These are phyloP conservation scores for Pristionchus mayeri DNA, from an alignment of 2,888 invertebrate species.

Conservation along the genomic window DNA sequence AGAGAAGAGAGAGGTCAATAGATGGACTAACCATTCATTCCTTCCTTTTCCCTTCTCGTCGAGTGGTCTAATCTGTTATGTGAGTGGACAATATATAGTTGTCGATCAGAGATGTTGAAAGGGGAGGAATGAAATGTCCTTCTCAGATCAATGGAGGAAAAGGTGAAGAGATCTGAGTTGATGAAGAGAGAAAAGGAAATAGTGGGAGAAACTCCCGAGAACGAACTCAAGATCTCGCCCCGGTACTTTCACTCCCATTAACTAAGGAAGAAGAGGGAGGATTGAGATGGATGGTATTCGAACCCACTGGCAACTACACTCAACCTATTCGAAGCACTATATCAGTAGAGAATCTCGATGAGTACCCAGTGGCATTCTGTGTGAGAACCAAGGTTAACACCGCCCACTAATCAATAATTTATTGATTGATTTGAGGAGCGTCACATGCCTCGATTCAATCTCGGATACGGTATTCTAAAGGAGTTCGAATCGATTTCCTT, in stretches of 20 bases:
- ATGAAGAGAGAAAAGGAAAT: constrained; percentile 28
- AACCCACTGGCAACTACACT: constrained; percentile 1
- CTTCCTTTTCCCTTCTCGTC: neutral
- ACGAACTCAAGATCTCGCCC: constrained; percentile 28
- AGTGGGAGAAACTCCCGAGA: constrained; percentile 24
- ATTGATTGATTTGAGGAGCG: neutral
- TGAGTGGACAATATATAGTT: neutral
- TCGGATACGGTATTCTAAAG: constrained; percentile 35
- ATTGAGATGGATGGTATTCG: constrained; percentile 33
- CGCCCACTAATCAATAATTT: neutral
- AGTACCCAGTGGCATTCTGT: constrained; percentile 38
- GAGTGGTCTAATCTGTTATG: constrained; percentile 3
- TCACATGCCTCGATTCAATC: constrained; percentile 37
- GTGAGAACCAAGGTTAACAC: constrained; percentile 24
- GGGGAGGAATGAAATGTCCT: neutral
- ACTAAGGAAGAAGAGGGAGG: no score
- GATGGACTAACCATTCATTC: neutral
- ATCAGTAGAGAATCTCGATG: constrained; percentile 26
- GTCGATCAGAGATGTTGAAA: neutral
- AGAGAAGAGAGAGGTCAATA: neutral
- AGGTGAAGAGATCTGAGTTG: neutral
- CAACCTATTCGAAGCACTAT: constrained; percentile 16
- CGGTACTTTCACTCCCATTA: neutral
- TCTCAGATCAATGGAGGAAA: constrained; percentile 7
- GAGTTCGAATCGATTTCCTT: constrained; percentile 4